Evolutionary conservation across 2,888 invertebrate species (phyloP).

Genomic region (Parapristionchus giblindavisi): DNA sequence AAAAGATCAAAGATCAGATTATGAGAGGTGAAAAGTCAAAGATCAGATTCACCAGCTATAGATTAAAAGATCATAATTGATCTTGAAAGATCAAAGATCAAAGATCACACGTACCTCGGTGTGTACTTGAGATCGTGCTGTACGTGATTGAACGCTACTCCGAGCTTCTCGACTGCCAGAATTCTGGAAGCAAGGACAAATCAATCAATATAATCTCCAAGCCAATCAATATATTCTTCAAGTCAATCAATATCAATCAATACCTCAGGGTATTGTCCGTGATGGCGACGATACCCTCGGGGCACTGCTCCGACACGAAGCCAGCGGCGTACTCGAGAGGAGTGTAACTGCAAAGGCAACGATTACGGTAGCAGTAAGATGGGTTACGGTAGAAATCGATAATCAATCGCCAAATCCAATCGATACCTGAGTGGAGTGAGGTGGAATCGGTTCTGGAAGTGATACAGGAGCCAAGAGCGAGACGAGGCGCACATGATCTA

Average conservation of each 20-base stretch:
- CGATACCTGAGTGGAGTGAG: conserved; percentile 78
- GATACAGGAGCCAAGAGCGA: conserved; percentile 96
- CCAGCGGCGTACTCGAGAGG: conserved; percentile 96
- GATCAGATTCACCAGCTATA: background rate
- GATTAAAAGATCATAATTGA: too few species aligned
- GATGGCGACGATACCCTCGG: conserved; percentile 98
- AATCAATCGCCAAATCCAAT: background rate
- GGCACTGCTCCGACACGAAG: conserved; percentile 93
- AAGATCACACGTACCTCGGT: conserved; percentile 74
- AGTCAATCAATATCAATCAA: conserved; percentile 8
- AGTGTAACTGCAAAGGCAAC: conserved; percentile 26
- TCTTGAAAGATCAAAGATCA: conserved; percentile 9
- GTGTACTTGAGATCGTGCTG: conserved; percentile 92
- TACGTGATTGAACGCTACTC: conserved; percentile 94
- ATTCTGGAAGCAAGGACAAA: conserved; percentile 74
- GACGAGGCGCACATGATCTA: conserved; percentile 92
- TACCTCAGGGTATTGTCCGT: conserved; percentile 90
- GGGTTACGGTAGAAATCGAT: background rate
- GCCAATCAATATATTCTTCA: background rate
- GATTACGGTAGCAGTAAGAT: conserved; percentile 3
- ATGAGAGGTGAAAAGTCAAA: background rate
- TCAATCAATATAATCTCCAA: background rate
- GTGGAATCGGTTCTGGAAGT: conserved; percentile 86
- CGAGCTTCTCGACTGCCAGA: conserved; percentile 94
- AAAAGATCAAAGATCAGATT: background rate